Base-by-base conservation (phyloP, 2,113 vertebrate genomes). In the Geothlypis trichas region DNA sequence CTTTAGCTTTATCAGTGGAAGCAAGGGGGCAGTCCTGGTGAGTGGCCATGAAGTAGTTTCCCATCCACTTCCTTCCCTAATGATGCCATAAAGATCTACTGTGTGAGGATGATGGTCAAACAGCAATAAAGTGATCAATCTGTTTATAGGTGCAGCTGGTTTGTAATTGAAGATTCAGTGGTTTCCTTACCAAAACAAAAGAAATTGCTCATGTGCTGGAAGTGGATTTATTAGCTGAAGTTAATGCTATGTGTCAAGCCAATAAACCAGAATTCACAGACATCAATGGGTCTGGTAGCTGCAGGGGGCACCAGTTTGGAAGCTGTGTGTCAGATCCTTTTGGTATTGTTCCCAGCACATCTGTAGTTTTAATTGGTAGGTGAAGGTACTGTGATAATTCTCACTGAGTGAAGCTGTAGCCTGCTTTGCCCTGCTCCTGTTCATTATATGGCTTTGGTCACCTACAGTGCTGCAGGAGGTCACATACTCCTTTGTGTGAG, bases 141-240 rank as follows among this genome's bases (percentile, higher is more conserved):
- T 68, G 15, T 92, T 87, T 61, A 52, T 66, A 84, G 76, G 13
- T 68, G 63, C 59, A 80, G 63, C 62, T 93, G 75, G 26, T 92
- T 81, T 93, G 76, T 84, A 30, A 61, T 68, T 89, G 80, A 75
- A 72, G 46, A 30, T 52, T 89, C 73, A 58, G 66, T 68, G 31
- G 13, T 75, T 96, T 91, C 57, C 81, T 95, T 84, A 46, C n/a
- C 52, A 58, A 72, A 82, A 83, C 75, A 95, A 93, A 95, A 55
- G 41, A 49, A 65, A 87, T 61, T n/a, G 47, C 30, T 88, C 3
- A 0, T 52, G 16, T 90, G 55, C 41, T 82, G 54, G n/a, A 81
- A 23, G 39, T 65, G 73, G 21, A 68, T 84, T 82, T 92, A 63
- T 87, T 93, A 94, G 69, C 80, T 84, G 57, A 76, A 68, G 76